These are phyloP conservation scores for Atrichornis clamosus DNA, from an alignment of 2,113 vertebrate species.

Conservation along the genomic window DNA sequence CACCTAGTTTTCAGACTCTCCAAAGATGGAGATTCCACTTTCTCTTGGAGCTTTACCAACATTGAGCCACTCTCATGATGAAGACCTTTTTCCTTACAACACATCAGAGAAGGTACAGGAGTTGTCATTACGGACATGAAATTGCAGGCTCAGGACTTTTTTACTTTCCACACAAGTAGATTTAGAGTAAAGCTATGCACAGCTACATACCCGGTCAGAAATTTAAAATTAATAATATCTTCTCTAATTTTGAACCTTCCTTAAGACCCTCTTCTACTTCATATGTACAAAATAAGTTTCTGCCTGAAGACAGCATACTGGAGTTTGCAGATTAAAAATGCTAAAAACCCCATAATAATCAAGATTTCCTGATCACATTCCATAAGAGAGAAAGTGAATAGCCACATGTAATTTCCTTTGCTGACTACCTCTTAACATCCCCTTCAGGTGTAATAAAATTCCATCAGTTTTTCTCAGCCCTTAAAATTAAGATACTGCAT, in stretches of 20 bases:
- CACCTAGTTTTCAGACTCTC: not conserved
- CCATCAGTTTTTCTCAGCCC: not conserved
- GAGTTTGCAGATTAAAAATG: not conserved
- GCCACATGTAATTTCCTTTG: not conserved
- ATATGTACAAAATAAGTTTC: not conserved
- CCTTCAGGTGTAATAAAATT: not conserved
- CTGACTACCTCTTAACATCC: not conserved
- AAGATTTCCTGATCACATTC: not conserved
- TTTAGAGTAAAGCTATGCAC: not conserved
- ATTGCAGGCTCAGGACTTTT: not conserved
- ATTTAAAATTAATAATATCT: not conserved
- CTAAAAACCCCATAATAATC: not conserved
- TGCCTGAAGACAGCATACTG: not conserved
- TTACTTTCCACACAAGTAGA: not conserved
- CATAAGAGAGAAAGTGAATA: not conserved
- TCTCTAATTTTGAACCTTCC: not conserved
- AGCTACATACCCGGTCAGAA: not conserved
- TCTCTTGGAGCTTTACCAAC: not conserved
- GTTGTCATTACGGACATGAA: not conserved
- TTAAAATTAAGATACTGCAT: not conserved
- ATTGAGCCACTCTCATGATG: accelerated
- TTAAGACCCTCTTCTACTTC: not conserved
- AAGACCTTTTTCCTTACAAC: not conserved
- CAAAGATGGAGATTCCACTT: not conserved
- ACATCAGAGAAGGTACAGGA: not conserved